Conservation (phyloP, 2,888 invertebrate genomes). For the Kuschelorhynchus macadamiae region DNA sequence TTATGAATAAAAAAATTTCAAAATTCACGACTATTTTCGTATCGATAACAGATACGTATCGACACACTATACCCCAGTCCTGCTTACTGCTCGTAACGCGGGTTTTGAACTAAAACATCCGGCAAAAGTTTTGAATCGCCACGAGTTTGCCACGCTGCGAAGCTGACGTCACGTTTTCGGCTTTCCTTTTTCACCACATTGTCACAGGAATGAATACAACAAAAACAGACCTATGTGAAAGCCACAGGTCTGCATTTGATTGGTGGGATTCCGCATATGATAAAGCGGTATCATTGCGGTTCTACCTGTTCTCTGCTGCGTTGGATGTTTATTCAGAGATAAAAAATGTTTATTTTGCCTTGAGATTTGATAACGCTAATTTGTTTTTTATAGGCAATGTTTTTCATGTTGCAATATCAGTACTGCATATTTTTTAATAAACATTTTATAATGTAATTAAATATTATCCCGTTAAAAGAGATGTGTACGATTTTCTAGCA, state of each 20-base stretch:
- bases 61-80: conserved; percentile 11
- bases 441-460: too few relatives aligned
- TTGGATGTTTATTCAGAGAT: too few relatives aligned
- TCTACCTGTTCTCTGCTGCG: conserved; percentile 31
- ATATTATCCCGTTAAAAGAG: too few relatives aligned
- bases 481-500: too few relatives aligned
- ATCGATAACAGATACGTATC: conserved; percentile 19
- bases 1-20: too few relatives aligned
- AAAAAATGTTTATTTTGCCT: too few relatives aligned
- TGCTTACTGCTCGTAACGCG: conserved; percentile 29
- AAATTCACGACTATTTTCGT: too few relatives aligned
- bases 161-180: conserved; percentile 54
- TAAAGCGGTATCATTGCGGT: conserved; percentile 48
- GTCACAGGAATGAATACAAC: conserved; percentile 4
- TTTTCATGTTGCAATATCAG: too few relatives aligned
- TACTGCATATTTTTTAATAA: too few relatives aligned
- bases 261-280: conserved; percentile 55
- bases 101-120: conserved; percentile 47
- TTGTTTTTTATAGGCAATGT: too few relatives aligned
- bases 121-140: conserved; percentile 59
- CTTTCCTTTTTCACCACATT: conserved; percentile 31
- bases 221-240: conserved; percentile 55
- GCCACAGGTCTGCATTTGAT: conserved; percentile 66
- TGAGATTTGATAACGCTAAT: too few relatives aligned
- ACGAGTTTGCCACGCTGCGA: conserved; percentile 64